Evolutionary conservation across 2,797 vertebrate genomes (phyloP).

Genomic region (Mormyrops boulengeri): DNA sequence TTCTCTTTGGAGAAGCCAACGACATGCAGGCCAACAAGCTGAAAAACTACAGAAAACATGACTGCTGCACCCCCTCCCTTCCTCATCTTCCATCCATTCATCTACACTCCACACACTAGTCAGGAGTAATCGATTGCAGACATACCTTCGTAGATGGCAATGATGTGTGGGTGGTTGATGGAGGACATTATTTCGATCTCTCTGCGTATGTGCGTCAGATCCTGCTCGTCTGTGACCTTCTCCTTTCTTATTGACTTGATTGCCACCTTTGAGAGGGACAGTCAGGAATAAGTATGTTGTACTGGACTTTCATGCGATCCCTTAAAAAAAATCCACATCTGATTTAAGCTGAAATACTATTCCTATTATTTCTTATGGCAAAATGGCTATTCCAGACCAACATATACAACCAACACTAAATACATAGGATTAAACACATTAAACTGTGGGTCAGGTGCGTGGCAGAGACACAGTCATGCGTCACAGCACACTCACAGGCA

Average conservation of each 20-base stretch:
- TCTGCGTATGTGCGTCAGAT: conserved; percentile 84
- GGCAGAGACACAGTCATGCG: background rate
- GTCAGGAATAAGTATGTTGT: background rate
- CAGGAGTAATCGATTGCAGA: background rate
- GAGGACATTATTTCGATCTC: conserved; percentile 99
- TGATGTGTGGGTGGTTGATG: conserved; percentile 90
- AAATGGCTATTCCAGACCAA: background rate
- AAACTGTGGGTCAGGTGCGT: background rate
- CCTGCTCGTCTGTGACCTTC: conserved; percentile 90
- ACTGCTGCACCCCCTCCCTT: background rate
- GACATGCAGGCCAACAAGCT: background rate
- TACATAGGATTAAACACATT: background rate
- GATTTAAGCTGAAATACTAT: background rate
- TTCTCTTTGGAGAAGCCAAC: background rate
- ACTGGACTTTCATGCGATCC: background rate
- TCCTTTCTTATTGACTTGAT: conserved; percentile 95
- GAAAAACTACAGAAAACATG: background rate
- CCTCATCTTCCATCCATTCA: background rate
- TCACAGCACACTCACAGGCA: background rate
- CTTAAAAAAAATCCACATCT: background rate
- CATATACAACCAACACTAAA: background rate
- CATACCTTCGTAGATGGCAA: conserved; percentile 89
- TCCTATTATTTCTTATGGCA: background rate
- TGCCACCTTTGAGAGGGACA: conserved; percentile 69
- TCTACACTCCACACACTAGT: background rate